Evolutionary conservation across 2,888 invertebrate genomes (phyloP).

Genomic region (Zaprionus obscuricornis): DNA sequence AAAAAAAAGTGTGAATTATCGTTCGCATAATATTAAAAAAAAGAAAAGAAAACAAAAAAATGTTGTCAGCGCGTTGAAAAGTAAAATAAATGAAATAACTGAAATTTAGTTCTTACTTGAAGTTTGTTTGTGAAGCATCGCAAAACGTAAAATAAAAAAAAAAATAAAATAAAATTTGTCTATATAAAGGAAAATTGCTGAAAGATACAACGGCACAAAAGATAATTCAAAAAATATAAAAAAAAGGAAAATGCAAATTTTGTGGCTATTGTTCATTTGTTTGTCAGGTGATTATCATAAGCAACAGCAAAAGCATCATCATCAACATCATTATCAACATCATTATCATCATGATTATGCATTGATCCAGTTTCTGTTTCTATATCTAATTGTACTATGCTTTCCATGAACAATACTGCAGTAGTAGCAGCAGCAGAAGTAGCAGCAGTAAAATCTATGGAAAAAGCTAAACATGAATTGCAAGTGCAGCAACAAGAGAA

Average conservation of each 20-base stretch:
- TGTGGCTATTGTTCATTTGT: conserved; percentile 47
- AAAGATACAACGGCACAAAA: no score
- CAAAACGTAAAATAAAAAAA: no score
- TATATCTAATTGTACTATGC: conserved; percentile 63
- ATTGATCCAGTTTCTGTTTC: conserved; percentile 52
- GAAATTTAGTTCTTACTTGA: no score
- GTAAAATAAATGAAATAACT: no score
- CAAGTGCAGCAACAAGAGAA: conserved; percentile 11
- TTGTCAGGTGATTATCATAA: conserved; percentile 61
- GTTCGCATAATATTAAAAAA: conserved; percentile 60
- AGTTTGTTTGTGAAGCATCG: no score
- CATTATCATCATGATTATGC: conserved; percentile 23
- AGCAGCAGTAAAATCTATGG: conserved; percentile 29
- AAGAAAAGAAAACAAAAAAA: neutral
- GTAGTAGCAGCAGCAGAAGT: conserved; percentile 59
- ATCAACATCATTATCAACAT: conserved; percentile 12
- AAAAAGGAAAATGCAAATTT: conserved; percentile 33
- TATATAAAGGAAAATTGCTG: no score
- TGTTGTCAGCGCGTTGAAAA: no score
- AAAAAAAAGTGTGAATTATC: conserved; percentile 43
- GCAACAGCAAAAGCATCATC: neutral
- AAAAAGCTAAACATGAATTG: conserved; percentile 13
- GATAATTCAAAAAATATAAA: neutral
- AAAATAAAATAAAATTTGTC: no score
- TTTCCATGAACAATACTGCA: no score